These are phyloP conservation scores for Hyperopisus bebe DNA, from an alignment of 2,113 vertebrate genomes.

Conservation along the genomic window DNA sequence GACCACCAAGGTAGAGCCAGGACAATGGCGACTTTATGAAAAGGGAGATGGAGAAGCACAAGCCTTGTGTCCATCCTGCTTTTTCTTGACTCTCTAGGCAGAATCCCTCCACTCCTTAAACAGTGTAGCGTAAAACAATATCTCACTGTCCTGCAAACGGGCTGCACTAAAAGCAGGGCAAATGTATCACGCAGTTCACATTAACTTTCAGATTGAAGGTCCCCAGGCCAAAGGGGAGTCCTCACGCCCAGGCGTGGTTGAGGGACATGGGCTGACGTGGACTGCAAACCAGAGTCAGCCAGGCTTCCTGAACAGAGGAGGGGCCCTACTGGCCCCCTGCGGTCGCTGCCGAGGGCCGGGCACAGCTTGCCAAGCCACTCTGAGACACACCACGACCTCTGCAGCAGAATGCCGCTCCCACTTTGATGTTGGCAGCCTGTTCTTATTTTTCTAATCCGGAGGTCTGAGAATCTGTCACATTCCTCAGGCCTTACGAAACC, in stretches of 20 bases:
- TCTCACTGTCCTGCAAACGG: background rate
- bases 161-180: background rate
- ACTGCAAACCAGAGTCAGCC: background rate
- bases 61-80: background rate
- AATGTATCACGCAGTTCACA: background rate
- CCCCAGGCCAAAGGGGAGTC: background rate
- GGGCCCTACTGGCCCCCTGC: background rate
- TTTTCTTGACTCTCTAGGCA: background rate
- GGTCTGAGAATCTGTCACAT: slow-evolving; percentile 37
- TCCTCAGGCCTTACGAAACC: slow-evolving; percentile 35
- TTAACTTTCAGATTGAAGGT: background rate
- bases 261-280: background rate
- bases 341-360: background rate
- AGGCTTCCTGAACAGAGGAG: background rate
- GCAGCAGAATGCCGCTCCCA: slow-evolving; percentile 13
- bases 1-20: background rate
- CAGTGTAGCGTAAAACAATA: too few species aligned
- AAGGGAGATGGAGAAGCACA: background rate
- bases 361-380: background rate
- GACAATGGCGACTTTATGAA: background rate
- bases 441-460: slow-evolving; percentile 34
- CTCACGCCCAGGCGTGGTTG: background rate
- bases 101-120: background rate
- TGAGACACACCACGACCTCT: slow-evolving; percentile 17
- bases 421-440: slow-evolving; percentile 23